Evolutionary conservation across 2,113 vertebrate genomes (phyloP).

Genomic region (Danionella cerebrum): DNA sequence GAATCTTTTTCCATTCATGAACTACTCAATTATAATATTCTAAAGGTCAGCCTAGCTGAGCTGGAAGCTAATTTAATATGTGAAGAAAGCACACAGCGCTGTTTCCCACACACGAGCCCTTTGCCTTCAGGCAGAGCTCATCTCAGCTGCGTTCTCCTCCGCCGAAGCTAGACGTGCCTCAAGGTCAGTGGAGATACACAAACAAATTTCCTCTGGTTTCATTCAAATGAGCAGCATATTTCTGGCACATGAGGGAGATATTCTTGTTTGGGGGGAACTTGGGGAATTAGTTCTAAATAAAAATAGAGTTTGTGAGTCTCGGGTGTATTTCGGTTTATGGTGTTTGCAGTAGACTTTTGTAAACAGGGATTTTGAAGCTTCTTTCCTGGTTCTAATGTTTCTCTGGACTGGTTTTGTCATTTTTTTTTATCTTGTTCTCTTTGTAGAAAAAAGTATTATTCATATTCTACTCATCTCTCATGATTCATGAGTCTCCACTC

Average conservation of each 20-base stretch:
- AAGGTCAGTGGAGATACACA: conserved; percentile 4
- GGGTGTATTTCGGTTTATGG: not conserved
- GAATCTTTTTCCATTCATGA: not conserved
- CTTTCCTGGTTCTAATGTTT: too few relatives aligned
- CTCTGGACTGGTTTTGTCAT: too few relatives aligned
- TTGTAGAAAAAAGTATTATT: too few relatives aligned
- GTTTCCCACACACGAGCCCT: not conserved
- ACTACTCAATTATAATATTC: not conserved
- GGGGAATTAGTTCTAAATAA: not conserved
- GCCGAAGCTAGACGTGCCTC: not conserved
- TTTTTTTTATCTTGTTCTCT: too few relatives aligned
- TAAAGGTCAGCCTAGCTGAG: conserved; percentile 28
- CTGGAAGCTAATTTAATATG: conserved; percentile 11
- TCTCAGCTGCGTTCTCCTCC: not conserved
- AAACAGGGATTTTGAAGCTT: too few relatives aligned
- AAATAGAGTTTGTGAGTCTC: not conserved
- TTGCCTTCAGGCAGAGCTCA: not conserved
- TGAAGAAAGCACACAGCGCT: not conserved
- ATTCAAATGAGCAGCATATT: not conserved
- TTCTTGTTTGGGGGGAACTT: not conserved
- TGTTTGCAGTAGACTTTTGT: not conserved
- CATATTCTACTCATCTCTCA: too few relatives aligned
- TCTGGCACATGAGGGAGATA: not conserved
- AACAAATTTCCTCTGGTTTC: not conserved
- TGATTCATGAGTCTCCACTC: too few relatives aligned